phyloP scores from a whole-genome alignment of 1,140 invertebrate species.

The Temnothorax longispinosus region DNA sequence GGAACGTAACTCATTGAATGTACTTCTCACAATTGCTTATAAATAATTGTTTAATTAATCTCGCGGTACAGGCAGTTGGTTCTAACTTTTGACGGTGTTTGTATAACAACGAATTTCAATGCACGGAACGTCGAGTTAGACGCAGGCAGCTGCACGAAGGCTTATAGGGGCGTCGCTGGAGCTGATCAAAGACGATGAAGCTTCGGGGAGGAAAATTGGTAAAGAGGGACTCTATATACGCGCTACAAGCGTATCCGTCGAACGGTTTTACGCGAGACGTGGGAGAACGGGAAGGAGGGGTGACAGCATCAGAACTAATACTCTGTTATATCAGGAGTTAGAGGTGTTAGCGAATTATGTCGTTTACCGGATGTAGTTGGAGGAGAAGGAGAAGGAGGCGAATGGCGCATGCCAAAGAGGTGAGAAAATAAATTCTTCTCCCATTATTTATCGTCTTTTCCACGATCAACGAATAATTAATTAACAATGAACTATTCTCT shows the following conservation, averaged over 20 bases:
- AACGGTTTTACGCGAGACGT: constrained; percentile 48
- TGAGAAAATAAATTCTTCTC: constrained; percentile 33
- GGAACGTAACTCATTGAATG: neutral
- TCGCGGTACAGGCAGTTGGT: neutral
- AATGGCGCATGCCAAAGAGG: neutral
- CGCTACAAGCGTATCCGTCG: constrained; percentile 71
- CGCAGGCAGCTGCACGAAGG: constrained; percentile 41
- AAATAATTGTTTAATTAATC: constrained; percentile 43
- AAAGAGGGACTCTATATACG: constrained; percentile 82
- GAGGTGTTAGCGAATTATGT: constrained; percentile 84
- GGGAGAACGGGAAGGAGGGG: constrained; percentile 64
- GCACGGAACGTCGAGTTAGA: constrained; percentile 46
- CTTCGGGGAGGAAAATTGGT: constrained; percentile 85
- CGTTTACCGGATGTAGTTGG: constrained; percentile 76
- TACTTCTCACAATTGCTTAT: constrained; percentile 4
- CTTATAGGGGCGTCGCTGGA: constrained; percentile 80
- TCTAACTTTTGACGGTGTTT: constrained; percentile 47
- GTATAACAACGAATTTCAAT: constrained; percentile 32
- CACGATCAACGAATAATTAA: constrained; percentile 10
- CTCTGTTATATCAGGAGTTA: constrained; percentile 83
- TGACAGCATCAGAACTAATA: constrained; percentile 84
- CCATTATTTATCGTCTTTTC: constrained; percentile 13
- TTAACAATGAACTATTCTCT: neutral
- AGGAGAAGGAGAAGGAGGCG: constrained; percentile 21
- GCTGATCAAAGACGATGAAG: constrained; percentile 85